Evolutionary conservation across 2,888 invertebrate genomes (phyloP).

Genomic region (Drosophila anceps): DNA sequence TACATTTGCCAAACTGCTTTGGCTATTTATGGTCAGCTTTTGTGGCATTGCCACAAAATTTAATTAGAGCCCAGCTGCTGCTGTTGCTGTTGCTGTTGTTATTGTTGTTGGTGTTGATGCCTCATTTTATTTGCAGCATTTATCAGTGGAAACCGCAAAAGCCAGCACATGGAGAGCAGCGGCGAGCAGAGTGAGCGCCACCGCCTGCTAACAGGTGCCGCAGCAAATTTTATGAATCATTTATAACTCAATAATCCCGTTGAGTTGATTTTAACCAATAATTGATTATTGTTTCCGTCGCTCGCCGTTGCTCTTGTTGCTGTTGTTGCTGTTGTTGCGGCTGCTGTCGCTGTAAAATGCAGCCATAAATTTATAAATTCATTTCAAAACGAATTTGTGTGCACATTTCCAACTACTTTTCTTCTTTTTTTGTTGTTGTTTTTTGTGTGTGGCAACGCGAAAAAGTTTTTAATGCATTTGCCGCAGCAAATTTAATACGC

Average conservation of each 20-base stretch:
- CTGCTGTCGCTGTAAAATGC: conserved; percentile 44
- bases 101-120: conserved; percentile 43
- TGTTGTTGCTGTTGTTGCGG: conserved; percentile 16
- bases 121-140: conserved; percentile 71
- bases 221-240: conserved; percentile 77
- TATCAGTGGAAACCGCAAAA: conserved; percentile 73
- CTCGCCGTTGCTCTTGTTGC: neutral
- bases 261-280: conserved; percentile 79
- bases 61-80: conserved; percentile 55
- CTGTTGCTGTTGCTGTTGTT: conserved; percentile 8
- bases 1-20: conserved; percentile 52
- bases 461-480: conserved; percentile 38
- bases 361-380: conserved; percentile 61
- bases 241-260: conserved; percentile 78
- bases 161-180: conserved; percentile 25
- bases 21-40: conserved; percentile 74
- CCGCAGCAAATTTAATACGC: conserved; percentile 30
- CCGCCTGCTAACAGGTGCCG: conserved; percentile 61
- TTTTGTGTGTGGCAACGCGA: conserved; percentile 48
- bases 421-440: conserved; percentile 15
- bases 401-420: conserved; percentile 21
- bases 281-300: conserved; percentile 74
- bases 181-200: neutral
- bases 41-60: conserved; percentile 70
- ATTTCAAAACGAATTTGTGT: conserved; percentile 54